Evolutionary conservation across 2,113 vertebrate species (phyloP), one percentile per base, ranked within the genome.

Genomic region (Carassius auratus): DNA sequence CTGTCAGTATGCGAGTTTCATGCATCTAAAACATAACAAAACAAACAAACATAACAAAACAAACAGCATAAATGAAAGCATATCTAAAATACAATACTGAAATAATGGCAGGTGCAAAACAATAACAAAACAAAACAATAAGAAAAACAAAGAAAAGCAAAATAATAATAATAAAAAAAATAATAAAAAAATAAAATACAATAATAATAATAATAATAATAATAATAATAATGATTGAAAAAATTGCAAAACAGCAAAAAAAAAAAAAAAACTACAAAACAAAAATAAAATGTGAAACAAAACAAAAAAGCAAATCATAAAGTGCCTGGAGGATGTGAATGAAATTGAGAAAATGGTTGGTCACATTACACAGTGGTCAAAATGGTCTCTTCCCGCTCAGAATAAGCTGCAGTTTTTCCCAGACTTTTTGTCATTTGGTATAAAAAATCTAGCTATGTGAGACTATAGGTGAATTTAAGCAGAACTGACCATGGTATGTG

Each of bases 401-500:
- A 69, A 33, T 36, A 17, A 69, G 30, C 33, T 69, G 66, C 66
- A 76, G 42, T 45, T 8, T 45, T 9, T 45, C 42, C 42, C 42
- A 45, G 45, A 76, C 45, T 1, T 76, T 76, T 26, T 26, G 14
- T 52, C 2, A 0, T 15, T 48, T 45, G 23, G 19, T 21, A 17
- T n/a, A 75, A 26, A 48, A 75, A 48, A 75, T 45, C 9, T 45
- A 9, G 8, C 42, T 45, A 74, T 48, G 73, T 52, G 12, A 52
- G 48, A n/a, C 21, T 48, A n/a, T 23, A 23, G 10, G 4, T 45
- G 38, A 7, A 7, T 62, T 45, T 19, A 10, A 68, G 38, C 55
- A 74, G 66, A 62, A 8, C 79, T 93, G 92, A 98, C 97, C 97
- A 14, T 95, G 91, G 88, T 96, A 97, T 15, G 94, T 96, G 66